These are phyloP conservation scores for Metaphire vulgaris DNA, from an alignment of 1,140 invertebrate species.

Conservation along the genomic window DNA sequence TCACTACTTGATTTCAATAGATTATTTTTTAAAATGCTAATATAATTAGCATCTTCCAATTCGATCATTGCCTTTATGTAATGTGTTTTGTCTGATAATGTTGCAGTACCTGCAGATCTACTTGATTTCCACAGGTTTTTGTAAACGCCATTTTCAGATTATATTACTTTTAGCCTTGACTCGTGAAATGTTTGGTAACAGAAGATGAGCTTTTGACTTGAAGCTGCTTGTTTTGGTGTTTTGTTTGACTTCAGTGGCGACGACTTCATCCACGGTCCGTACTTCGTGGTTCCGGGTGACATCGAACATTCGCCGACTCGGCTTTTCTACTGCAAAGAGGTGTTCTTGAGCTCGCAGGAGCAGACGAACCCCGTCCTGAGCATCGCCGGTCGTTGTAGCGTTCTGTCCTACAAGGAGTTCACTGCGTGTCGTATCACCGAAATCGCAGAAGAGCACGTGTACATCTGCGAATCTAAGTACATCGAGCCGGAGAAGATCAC, in stretches of 20 bases:
- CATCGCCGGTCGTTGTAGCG: slow-evolving; percentile 76
- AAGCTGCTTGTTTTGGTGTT: too few species aligned
- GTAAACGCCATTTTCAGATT: too few species aligned
- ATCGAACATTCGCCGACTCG: slow-evolving; percentile 64
- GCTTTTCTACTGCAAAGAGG: slow-evolving; percentile 91
- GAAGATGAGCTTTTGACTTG: too few species aligned
- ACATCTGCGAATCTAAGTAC: slow-evolving; percentile 86
- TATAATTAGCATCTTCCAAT: too few species aligned
- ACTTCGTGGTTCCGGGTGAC: slow-evolving; percentile 81
- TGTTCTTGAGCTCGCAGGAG: slow-evolving; percentile 83
- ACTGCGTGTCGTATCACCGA: slow-evolving; percentile 86
- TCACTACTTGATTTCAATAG: too few species aligned
- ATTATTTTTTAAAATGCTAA: too few species aligned
- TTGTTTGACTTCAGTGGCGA: slow-evolving; percentile 58
- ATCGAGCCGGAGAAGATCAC: slow-evolving; percentile 71
- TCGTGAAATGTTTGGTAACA: too few species aligned
- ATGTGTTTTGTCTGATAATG: too few species aligned
- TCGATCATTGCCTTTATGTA: too few species aligned
- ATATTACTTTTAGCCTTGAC: too few species aligned
- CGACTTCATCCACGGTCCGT: slow-evolving; percentile 85
- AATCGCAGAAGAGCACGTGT: slow-evolving; percentile 84
- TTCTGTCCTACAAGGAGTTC: slow-evolving; percentile 85
- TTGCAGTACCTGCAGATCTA: too few species aligned
- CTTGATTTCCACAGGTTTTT: too few species aligned
- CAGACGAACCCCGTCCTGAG: slow-evolving; percentile 80